Conservation (phyloP, 2,888 invertebrate species). For the Rhorus exstirpatorius region DNA sequence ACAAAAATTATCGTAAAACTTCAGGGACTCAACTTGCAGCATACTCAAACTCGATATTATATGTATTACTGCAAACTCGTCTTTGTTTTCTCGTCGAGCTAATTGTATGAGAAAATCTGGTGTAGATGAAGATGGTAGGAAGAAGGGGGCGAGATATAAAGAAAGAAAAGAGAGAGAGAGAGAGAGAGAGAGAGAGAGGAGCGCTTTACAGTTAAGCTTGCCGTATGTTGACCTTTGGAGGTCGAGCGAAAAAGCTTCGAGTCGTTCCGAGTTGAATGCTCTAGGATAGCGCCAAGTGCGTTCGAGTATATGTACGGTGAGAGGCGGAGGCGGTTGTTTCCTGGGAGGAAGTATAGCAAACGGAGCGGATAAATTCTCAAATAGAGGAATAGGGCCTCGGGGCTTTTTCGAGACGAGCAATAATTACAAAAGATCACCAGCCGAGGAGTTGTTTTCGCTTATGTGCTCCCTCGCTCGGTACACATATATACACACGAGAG, state of each 20-base stretch:
- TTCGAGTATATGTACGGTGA: background rate
- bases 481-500: slow-evolving; percentile 27
- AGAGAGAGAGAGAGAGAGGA: slow-evolving; percentile 20
- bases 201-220: slow-evolving; percentile 65
- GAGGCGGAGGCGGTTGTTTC: slow-evolving; percentile 41
- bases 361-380: slow-evolving; percentile 42
- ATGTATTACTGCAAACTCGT: background rate
- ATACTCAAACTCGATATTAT: no score
- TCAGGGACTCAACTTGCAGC: no score
- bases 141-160: background rate
- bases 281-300: slow-evolving; percentile 31
- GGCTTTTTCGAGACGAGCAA: slow-evolving; percentile 48
- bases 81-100: slow-evolving; percentile 37
- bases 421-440: slow-evolving; percentile 63
- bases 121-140: slow-evolving; percentile 1
- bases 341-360: slow-evolving; percentile 44
- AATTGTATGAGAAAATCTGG: slow-evolving; percentile 53
- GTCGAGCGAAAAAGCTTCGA: slow-evolving; percentile 59
- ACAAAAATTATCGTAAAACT: no score
- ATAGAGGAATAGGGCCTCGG: slow-evolving; percentile 33
- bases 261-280: slow-evolving; percentile 61
- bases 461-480: slow-evolving; percentile 31
- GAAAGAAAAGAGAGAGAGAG: slow-evolving; percentile 24
- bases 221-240: slow-evolving; percentile 60
- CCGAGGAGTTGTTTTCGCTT: slow-evolving; percentile 46